Evolutionary conservation across 2,797 vertebrate genomes (phyloP).

Genomic region (Tragelaphus eurycerus): DNA sequence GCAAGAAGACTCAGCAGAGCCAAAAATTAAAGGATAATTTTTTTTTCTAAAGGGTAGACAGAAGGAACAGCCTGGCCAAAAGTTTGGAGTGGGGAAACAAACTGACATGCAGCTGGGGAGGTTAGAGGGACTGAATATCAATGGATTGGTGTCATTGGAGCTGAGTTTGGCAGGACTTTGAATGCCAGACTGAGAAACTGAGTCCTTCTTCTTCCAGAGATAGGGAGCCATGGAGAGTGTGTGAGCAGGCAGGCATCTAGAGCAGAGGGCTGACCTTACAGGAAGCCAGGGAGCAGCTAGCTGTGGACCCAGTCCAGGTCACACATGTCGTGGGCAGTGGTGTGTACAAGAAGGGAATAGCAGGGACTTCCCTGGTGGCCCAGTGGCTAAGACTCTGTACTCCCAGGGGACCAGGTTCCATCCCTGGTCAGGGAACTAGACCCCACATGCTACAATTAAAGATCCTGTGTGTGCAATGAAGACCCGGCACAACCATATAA

Average conservation of each 20-base stretch:
- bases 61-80: background rate
- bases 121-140: background rate
- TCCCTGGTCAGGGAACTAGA: background rate
- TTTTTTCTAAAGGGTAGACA: background rate
- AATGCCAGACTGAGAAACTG: background rate
- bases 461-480: background rate
- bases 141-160: background rate
- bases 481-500: background rate
- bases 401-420: background rate
- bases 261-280: background rate
- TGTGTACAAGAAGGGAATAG: background rate
- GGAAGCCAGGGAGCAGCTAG: background rate
- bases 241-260: background rate
- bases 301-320: background rate
- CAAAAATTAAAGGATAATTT: background rate
- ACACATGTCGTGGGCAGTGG: background rate
- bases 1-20: background rate
- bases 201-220: background rate
- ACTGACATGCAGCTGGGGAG: rapidly evolving
- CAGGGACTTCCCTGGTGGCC: background rate
- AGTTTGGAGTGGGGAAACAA: background rate
- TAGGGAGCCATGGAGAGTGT: background rate
- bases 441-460: background rate
- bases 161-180: background rate
- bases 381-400: background rate